Evolutionary conservation across 2,888 invertebrate species (phyloP).

Genomic region (Silvanus unidentatus): DNA sequence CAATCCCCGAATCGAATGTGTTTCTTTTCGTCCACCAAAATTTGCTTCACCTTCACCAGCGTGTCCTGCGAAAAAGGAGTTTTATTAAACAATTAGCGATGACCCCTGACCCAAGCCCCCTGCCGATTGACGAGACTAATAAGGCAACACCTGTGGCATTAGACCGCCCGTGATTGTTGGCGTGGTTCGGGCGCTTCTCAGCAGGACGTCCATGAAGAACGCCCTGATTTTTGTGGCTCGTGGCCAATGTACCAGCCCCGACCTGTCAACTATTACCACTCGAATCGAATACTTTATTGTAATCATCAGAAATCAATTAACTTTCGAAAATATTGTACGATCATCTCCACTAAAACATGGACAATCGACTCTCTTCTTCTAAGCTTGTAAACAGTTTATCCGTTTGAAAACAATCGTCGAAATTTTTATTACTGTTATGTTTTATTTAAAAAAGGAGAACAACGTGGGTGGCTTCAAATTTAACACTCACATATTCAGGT

Average conservation of each 20-base stretch:
- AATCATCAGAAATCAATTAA: slow-evolving; percentile 18
- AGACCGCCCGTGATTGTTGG: slow-evolving; percentile 19
- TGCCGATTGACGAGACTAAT: slow-evolving; percentile 25
- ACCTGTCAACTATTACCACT: slow-evolving; percentile 20
- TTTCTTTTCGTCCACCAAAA: slow-evolving; percentile 83
- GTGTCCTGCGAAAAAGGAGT: slow-evolving; percentile 61
- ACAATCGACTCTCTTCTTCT: neutral
- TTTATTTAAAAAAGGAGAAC: neutral
- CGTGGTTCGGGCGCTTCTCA: slow-evolving; percentile 26
- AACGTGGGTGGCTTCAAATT: slow-evolving; percentile 1
- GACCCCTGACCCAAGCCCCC: slow-evolving; percentile 15
- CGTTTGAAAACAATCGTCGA: no score
- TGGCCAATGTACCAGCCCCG: slow-evolving; percentile 20
- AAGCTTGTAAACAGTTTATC: no score
- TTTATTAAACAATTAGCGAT: slow-evolving; percentile 11
- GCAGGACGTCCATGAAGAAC: slow-evolving; percentile 30
- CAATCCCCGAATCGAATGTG: slow-evolving; percentile 91
- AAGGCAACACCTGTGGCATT: slow-evolving; percentile 33
- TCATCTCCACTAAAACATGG: slow-evolving; percentile 4
- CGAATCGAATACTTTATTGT: slow-evolving; percentile 18
- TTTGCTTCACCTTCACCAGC: slow-evolving; percentile 73
- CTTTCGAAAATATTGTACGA: slow-evolving; percentile 3
- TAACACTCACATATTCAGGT: slow-evolving; percentile 84
- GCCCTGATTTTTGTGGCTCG: slow-evolving; percentile 27
- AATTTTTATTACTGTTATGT: neutral